Base-by-base conservation (phyloP, 2,797 vertebrate genomes). In the Alosa sapidissima region DNA sequence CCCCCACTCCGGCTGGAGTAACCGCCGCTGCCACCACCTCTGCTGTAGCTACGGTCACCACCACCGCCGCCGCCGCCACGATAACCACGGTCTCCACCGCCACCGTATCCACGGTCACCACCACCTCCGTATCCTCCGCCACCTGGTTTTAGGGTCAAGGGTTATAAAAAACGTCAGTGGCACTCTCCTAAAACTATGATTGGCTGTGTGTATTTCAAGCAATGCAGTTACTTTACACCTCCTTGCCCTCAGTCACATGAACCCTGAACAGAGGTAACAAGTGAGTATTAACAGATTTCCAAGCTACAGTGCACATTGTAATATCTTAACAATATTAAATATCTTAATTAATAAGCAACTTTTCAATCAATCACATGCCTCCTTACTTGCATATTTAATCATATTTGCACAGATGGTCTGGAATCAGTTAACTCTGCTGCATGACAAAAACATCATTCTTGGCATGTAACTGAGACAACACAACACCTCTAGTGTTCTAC, bases 11-110 rank as follows among this genome's bases (percentile, higher is more conserved):
- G 87, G 62, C 90, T 88, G 54, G 85, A 86, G 84, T 90, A 90
- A 14, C 90, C 85, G 3, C 90, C 85, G 0, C 90, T 87, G 16
- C 89, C 84, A 0, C 87, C 62, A 0, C 92, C 85, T 0, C 92
- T 94, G 83, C 92, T 83, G 0, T 94, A 85, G 41, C 95, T 94
- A 0, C 90, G 84, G 1, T 90, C 83, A 7, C 89, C 85, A 5
- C 83, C 84, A 14, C 84, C 72, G 2, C 85, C 19, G 2, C 85
- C 19, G 21, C 82, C 81, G 0, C 86, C 49, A 41, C 41, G 41
- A 4, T 93, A 94, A 13, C 89, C 85, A 11, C 95, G 89, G 0
- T 93, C 89, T 6, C 89, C 88, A 1, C 89, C 88, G 0, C 89
- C 87, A 3, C 89, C 89, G 47, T 90, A 91, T 4, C 89, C 58